phyloP scores from a whole-genome alignment of 2,797 vertebrate species.

The Hippopotamyrus pictus region DNA sequence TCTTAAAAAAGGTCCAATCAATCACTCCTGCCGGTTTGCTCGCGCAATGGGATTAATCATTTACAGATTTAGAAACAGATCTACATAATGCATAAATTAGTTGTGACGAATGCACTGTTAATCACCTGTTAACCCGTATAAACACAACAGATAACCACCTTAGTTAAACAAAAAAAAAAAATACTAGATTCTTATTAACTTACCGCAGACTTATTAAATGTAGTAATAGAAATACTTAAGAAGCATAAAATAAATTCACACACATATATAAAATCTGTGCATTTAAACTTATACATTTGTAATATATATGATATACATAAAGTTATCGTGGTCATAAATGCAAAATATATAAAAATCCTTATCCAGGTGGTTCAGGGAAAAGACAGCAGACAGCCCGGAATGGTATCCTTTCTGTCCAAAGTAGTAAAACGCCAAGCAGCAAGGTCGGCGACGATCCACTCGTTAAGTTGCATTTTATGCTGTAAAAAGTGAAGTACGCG shows the following conservation, averaged over 20 bases:
- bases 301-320: not conserved
- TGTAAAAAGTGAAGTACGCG: not conserved
- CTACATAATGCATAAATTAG: not conserved
- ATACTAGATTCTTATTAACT: not conserved
- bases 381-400: not conserved
- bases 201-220: not conserved
- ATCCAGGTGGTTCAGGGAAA: not conserved
- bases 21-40: not conserved
- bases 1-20: not conserved
- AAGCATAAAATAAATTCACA: not conserved
- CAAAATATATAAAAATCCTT: not conserved
- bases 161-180: not conserved
- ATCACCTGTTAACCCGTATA: not conserved
- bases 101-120: not conserved
- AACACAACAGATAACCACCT: not conserved
- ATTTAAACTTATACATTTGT: not conserved
- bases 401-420: constrained; percentile 1
- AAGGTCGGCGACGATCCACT: not conserved
- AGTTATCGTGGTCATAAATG: not conserved
- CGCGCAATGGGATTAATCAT: not conserved
- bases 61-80: not conserved
- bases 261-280: not conserved
- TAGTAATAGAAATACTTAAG: not conserved
- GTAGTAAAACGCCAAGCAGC: not conserved
- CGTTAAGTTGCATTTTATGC: not conserved